These are phyloP conservation scores for Colinus virginianus DNA, from an alignment of 2,113 vertebrate genomes.

Conservation along the genomic window DNA sequence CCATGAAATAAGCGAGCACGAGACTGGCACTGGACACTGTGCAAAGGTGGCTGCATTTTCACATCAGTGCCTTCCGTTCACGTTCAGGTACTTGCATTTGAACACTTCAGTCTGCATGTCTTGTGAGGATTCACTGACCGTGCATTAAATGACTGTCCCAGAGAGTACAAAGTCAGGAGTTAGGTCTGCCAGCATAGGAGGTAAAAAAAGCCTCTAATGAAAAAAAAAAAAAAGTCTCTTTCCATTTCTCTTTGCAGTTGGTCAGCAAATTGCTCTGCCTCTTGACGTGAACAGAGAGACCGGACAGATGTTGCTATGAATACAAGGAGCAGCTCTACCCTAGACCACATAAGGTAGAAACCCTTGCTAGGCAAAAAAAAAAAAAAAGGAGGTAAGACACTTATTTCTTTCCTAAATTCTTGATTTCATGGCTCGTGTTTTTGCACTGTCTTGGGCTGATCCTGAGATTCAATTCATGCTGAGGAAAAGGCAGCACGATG, in stretches of 20 bases:
- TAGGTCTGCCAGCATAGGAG: neutral
- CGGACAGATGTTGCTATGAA: neutral
- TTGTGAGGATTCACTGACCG: neutral
- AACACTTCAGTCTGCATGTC: neutral
- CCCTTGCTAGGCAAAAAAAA: neutral
- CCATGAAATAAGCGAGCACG: neutral
- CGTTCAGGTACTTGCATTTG: neutral
- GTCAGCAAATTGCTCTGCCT: neutral
- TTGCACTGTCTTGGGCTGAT: neutral
- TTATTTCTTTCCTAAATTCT: neutral
- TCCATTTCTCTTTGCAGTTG: neutral
- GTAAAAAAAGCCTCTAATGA: neutral
- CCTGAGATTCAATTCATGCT: neutral
- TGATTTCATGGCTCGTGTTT: neutral
- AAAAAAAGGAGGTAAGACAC: neutral
- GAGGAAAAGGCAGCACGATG: neutral
- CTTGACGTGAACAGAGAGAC: neutral
- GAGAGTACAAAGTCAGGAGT: neutral
- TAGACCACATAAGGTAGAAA: neutral
- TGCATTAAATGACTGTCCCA: neutral
- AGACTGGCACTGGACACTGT: neutral
- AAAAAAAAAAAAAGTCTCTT: neutral
- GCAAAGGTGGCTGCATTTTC: neutral
- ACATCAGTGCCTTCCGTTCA: neutral
- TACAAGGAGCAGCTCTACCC: neutral